phyloP scores from a whole-genome alignment of 2,113 vertebrate genomes.

The Carassius auratus region DNA sequence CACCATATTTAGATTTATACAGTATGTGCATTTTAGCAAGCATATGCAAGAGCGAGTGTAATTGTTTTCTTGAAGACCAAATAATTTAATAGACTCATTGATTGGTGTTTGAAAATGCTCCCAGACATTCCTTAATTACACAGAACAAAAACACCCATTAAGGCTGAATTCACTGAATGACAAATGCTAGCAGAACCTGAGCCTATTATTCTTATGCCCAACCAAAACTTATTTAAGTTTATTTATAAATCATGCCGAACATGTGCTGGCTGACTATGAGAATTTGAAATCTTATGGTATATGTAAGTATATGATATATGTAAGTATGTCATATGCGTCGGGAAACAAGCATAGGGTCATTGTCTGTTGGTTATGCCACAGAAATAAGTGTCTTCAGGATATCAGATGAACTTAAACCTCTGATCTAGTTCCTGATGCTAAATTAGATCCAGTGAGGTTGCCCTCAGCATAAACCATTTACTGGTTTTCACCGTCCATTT shows the following conservation, averaged over 20 bases:
- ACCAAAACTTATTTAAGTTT: neutral
- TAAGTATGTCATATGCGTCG: neutral
- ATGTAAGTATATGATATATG: neutral
- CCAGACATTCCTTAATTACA: slow-evolving; percentile 3
- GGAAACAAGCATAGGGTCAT: neutral
- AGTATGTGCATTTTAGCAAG: neutral
- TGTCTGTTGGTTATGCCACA: neutral
- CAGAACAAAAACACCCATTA: slow-evolving; percentile 9
- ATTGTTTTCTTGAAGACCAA: neutral
- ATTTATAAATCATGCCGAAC: neutral
- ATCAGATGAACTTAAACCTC: neutral
- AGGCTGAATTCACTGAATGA: neutral
- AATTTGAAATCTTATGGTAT: neutral
- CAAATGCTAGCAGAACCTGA: neutral
- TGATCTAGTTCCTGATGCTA: neutral
- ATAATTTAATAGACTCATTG: slow-evolving; percentile 17
- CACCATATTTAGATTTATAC: neutral
- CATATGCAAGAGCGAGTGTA: neutral
- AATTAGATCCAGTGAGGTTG: neutral
- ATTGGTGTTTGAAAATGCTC: neutral
- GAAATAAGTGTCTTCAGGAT: neutral
- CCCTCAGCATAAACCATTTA: neutral
- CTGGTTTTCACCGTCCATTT: slow-evolving; percentile 3
- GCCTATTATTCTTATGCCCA: neutral
- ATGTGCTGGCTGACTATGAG: neutral